phyloP scores from a whole-genome alignment of 2,113 vertebrate species.

The Alosa alosa region DNA sequence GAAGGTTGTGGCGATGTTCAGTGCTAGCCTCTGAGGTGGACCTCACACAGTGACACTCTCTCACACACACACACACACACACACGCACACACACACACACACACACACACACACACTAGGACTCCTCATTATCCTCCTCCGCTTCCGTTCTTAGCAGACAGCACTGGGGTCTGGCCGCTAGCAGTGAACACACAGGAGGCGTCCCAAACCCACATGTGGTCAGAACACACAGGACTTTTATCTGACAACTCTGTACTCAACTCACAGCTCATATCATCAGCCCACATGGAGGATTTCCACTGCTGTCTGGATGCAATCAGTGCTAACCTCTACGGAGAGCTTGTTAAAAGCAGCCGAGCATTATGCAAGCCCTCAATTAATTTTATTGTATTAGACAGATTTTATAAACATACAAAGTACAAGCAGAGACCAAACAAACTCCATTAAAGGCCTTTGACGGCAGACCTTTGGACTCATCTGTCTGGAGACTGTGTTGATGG shows the following conservation, averaged over 20 bases:
- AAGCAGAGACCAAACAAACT: neutral
- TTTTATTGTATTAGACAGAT: neutral
- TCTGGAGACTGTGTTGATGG: neutral
- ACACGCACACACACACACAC: neutral
- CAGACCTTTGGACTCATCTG: neutral
- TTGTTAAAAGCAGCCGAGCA: neutral
- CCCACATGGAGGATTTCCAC: neutral
- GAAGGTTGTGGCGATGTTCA: neutral
- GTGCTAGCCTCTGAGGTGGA: neutral
- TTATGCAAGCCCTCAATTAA: neutral
- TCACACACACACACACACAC: neutral
- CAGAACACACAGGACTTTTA: neutral
- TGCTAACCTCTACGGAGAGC: neutral
- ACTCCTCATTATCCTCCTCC: conserved; percentile 3
- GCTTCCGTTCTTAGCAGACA: neutral
- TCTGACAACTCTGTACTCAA: neutral
- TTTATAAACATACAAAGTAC: neutral
- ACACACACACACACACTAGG: neutral
- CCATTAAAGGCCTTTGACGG: neutral
- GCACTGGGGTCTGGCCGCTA: neutral
- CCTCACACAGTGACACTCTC: neutral
- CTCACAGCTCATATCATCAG: neutral
- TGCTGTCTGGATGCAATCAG: neutral
- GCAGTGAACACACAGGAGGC: neutral
- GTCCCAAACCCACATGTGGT: neutral